phyloP scores from a whole-genome alignment of 1,140 invertebrate species.

The Anagrus nilaparvatae region DNA sequence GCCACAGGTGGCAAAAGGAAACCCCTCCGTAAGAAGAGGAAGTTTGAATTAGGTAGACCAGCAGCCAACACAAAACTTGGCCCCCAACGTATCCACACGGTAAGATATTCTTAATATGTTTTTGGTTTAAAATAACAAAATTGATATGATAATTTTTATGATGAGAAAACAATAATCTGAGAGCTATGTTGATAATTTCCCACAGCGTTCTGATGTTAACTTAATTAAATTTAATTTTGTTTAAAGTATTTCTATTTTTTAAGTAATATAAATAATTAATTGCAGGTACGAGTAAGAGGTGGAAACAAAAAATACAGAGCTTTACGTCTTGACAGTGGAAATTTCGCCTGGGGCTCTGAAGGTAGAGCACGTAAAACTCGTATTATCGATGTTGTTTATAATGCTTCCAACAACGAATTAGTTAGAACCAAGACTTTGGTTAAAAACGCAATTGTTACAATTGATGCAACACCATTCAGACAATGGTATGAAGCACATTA shows the following conservation, averaged over 20 bases:
- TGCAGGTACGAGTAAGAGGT: slow-evolving; percentile 69
- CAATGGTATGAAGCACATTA: slow-evolving; percentile 99
- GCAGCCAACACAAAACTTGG: slow-evolving; percentile 98
- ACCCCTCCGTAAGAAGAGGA: slow-evolving; percentile 96
- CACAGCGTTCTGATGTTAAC: slow-evolving; percentile 35
- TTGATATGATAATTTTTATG: too few relatives aligned
- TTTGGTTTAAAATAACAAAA: too few relatives aligned
- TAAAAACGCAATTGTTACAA: slow-evolving; percentile 94
- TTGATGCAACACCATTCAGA: slow-evolving; percentile 97
- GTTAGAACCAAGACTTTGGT: slow-evolving; percentile 98
- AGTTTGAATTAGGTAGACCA: slow-evolving; percentile 96
- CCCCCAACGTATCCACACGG: slow-evolving; percentile 78
- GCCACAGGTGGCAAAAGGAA: slow-evolving; percentile 95
- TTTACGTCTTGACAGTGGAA: slow-evolving; percentile 89
- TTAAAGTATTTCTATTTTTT: background rate
- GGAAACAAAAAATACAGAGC: slow-evolving; percentile 96
- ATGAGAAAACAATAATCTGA: slow-evolving; percentile 42
- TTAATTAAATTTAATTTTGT: background rate
- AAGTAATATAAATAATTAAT: background rate
- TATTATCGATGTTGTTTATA: slow-evolving; percentile 99
- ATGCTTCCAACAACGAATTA: slow-evolving; percentile 97
- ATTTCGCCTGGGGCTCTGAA: slow-evolving; percentile 97
- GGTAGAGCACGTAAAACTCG: slow-evolving; percentile 90
- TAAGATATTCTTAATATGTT: too few relatives aligned
- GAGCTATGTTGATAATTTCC: slow-evolving; percentile 30